A percentile compares a stretch with the other conserved stretches of the same genome.
Conservation (phyloP, 2,888 invertebrate genomes). For the Zootermopsis nevadensis region DNA sequence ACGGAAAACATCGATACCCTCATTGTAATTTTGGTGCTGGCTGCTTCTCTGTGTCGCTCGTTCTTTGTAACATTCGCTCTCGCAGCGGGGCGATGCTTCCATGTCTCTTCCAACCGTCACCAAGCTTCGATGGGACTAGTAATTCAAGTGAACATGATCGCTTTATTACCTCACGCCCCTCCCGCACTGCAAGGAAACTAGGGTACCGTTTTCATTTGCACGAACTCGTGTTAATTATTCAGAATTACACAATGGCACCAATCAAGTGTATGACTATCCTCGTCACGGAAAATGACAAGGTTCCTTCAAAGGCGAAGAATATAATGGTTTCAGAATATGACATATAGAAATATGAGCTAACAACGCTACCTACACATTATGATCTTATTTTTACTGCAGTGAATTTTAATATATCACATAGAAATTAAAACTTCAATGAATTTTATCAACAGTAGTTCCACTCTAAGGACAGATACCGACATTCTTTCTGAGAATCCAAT, state of each 20-base stretch:
- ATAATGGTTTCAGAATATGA: neutral
- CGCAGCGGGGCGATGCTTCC: neutral
- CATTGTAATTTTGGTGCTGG: slow-evolving; percentile 4
- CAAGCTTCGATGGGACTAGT: neutral
- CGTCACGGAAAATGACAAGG: neutral
- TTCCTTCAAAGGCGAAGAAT: neutral
- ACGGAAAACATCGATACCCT: slow-evolving; percentile 27
- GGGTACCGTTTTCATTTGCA: neutral
- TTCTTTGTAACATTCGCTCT: slow-evolving; percentile 20
- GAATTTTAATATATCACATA: neutral
- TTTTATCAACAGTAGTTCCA: neutral
- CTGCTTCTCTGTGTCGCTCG: slow-evolving; percentile 17
- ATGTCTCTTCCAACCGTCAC: neutral
- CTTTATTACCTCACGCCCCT: neutral
- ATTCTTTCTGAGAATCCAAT: neutral
- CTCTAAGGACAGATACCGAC: neutral
- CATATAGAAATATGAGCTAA: neutral
- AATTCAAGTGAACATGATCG: slow-evolving; percentile 6
- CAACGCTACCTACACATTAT: neutral
- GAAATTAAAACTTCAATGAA: neutral
- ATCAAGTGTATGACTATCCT: neutral
- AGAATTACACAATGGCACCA: slow-evolving; percentile 1
- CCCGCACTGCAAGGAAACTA: neutral
- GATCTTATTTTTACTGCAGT: neutral
- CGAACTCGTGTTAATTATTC: slow-evolving; percentile 16